Evolutionary conservation across 2,888 invertebrate species (phyloP), one percentile per base, ranked within the genome.

Genomic region (Gibbula magus): DNA sequence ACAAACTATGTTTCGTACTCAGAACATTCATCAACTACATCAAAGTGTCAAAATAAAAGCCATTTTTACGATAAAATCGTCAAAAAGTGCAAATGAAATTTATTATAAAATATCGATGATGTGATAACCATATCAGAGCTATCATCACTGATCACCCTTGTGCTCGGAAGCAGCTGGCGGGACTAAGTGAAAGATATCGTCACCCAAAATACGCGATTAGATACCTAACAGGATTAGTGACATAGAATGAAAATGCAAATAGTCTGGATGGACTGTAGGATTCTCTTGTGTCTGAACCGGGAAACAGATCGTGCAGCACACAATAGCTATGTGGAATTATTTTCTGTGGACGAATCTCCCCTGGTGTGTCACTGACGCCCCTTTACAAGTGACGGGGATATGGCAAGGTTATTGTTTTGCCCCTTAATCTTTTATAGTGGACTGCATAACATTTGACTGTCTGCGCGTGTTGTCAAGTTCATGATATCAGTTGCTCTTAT

Each of bases 181-280:
- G 32, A n/a, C 70, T 70, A 18, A 70, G 32, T 35, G 70, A 35
- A 35, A 20, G 35, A n/a, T 20, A 70, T 70, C 70, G 32, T 70
- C 70, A 70, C 35, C 70, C 20, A 35, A 10, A 20, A 20, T 70
- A 70, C n/a, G 70, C 35, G 70, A 39, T 70, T 32, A 70, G 29
- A 70, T n/a, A 70, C 29, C 70, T 70, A 70, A 70, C 70, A 20
- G 70, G 70, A 70, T 70, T 70, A 70, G n/a, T 35, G 32, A 20
- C 32, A 70, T 70, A 35, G 35, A 35, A 70, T 70, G 70, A 39
- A 70, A 70, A 70, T 70, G 70, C 70, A 35, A 70, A 70, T 70
- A 70, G 29, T 70, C 32, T 32, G 32, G 35, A 39, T 70, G 70
- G 70, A 35, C 35, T 70, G 18, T n/a, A 20, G 32, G 39, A 70